These are phyloP conservation scores for Picus viridis DNA, from an alignment of 2,797 vertebrate genomes.

Conservation along the genomic window DNA sequence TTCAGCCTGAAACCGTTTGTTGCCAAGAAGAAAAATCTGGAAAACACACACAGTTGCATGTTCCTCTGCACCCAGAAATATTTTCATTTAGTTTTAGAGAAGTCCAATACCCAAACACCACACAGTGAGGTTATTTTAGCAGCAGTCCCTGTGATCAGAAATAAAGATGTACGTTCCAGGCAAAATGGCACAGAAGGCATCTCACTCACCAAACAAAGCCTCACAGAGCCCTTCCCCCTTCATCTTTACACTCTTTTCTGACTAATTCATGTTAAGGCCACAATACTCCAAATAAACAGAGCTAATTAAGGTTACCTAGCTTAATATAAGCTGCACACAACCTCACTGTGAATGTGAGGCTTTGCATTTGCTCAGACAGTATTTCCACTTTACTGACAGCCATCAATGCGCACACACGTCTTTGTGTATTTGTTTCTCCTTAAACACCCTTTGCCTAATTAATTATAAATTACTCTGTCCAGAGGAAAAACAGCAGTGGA, in stretches of 20 bases:
- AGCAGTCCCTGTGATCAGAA: neutral
- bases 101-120: neutral
- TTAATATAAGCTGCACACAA: neutral
- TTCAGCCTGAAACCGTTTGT: neutral
- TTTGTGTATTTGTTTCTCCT: neutral
- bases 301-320: neutral
- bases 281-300: neutral
- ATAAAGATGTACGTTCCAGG: rapidly evolving
- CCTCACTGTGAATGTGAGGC: neutral
- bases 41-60: neutral
- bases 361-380: neutral
- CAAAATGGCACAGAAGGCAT: neutral
- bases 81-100: neutral
- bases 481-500: neutral
- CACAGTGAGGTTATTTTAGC: neutral
- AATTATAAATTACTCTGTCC: constrained; percentile 31
- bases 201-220: neutral
- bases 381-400: constrained; percentile 5
- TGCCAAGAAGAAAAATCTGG: neutral
- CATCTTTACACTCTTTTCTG: neutral
- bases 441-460: constrained; percentile 38
- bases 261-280: neutral
- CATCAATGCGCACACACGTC: rapidly evolving
- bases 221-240: neutral
- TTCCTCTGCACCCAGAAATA: neutral